Percentiles rank a stretch among this genome's conserved stretches.
Conservation (phyloP, 2,113 vertebrate species). For the Cranoglanis bouderius region DNA sequence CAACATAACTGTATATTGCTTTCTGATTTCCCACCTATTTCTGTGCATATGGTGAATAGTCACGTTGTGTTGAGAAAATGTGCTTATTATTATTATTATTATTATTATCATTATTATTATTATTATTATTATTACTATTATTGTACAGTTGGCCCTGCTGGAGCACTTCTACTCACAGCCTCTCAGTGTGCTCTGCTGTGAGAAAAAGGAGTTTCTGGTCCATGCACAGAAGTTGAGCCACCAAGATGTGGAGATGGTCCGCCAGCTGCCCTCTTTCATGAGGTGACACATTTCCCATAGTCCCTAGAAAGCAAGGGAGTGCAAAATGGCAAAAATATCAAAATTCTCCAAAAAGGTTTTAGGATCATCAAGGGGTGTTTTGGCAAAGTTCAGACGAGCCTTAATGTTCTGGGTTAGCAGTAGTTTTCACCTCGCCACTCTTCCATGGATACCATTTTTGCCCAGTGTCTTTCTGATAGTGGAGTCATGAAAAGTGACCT, state of each 20-base stretch:
- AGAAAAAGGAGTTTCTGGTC: constrained; percentile 69
- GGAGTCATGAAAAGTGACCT: no score
- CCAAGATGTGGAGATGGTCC: constrained; percentile 81
- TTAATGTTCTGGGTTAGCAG: no score
- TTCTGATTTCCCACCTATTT: not conserved
- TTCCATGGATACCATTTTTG: no score
- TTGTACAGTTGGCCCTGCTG: constrained; percentile 83
- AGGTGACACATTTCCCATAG: constrained; percentile 72
- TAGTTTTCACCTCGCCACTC: no score
- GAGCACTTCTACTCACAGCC: constrained; percentile 92
- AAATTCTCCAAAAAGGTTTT: not conserved
- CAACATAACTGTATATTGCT: not conserved
- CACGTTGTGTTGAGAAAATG: not conserved
- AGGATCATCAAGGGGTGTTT: no score
- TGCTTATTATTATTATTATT: no score
- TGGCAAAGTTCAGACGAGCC: no score
- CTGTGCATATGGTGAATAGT: not conserved
- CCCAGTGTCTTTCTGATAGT: no score
- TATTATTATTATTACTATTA: constrained; percentile 1
- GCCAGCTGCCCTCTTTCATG: constrained; percentile 87
- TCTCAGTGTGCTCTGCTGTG: constrained; percentile 88
- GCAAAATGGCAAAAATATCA: not conserved
- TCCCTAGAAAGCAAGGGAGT: constrained; percentile 13
- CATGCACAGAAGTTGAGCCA: constrained; percentile 74
- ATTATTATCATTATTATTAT: no score